Evolutionary conservation across 2,113 vertebrate genomes (phyloP), one percentile per base, ranked within the genome.

Genomic region (Brachyhypopomus occidentalis): DNA sequence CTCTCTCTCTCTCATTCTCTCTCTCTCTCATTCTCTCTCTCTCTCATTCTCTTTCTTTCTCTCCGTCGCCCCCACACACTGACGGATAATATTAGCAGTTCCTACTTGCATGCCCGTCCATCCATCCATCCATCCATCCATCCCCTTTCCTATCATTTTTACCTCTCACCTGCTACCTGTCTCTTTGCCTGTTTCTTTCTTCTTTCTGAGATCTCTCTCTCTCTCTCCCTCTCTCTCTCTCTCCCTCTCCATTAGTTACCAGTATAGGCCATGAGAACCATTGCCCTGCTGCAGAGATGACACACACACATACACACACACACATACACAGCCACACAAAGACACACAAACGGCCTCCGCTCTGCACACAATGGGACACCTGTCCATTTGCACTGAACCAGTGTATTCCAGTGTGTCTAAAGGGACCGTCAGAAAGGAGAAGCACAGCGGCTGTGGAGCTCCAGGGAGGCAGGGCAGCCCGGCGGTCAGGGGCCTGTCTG

Each of bases 381-480:
- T 52, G 12, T 52, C 45, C 12, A 11, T 52, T 52, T 52, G 45
- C 45, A 52, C 45, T 14, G 12, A 52, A 52, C 45, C 45, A 52
- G 45, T 52, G 45, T 48, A 22, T 27, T 60, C 27, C 22, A 22
- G 5, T 72, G 58, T 60, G 52, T 41, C 41, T 34, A 76, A 82
- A 56, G 34, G 59, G 62, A 14, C 59, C 34, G 69, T 81, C 71
- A 82, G 63, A 76, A 78, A 25, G 78, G 59, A 55, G 45, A 30
- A 60, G n/a, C 45, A 56, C 59, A 45, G 48, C 45, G 9, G 67
- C 77, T 63, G 75, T 20, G 48, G 74, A 85, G 64, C 81, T 78
- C 82, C 83, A 88, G 82, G 82, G 82, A 62, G 30, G 25, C 20
- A 56, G 72, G 83, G 82, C 79, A 79, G 79, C 81, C 79, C 72